A percentile compares a stretch with the other conserved stretches of the same genome.
Conservation (phyloP, 1,140 invertebrate genomes). For the Cheumatopsyche charites region DNA sequence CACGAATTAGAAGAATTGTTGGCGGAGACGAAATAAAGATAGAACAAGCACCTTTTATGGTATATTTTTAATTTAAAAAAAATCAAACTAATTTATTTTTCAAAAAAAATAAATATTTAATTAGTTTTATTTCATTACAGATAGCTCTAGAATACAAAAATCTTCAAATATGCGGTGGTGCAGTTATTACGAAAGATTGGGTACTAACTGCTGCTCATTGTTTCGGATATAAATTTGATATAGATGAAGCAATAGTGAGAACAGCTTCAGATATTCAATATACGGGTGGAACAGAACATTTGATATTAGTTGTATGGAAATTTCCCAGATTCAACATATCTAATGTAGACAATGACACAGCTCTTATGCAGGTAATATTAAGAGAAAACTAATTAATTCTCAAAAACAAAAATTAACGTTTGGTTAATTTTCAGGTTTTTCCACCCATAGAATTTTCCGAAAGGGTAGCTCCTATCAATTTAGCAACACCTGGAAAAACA, state of each 20-base stretch:
- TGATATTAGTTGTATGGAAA: slow-evolving; percentile 49
- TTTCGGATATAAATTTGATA: slow-evolving; percentile 34
- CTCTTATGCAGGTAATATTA: slow-evolving; percentile 55
- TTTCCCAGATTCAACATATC: slow-evolving; percentile 55
- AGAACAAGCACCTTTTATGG: slow-evolving; percentile 51
- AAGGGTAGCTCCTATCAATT: slow-evolving; percentile 47
- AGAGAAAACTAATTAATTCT: too few species aligned
- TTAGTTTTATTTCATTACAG: slow-evolving; percentile 44
- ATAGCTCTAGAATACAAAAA: slow-evolving; percentile 50
- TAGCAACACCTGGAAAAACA: slow-evolving; percentile 42
- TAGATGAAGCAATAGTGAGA: slow-evolving; percentile 43
- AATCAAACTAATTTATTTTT: too few species aligned
- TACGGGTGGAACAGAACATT: slow-evolving; percentile 51
- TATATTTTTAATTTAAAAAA: slow-evolving; percentile 47
- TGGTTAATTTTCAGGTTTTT: slow-evolving; percentile 28
- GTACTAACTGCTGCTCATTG: slow-evolving; percentile 64
- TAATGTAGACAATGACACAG: slow-evolving; percentile 62
- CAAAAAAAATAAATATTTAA: too few species aligned
- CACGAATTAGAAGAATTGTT: slow-evolving; percentile 51
- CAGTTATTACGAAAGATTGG: slow-evolving; percentile 57
- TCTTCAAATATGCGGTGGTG: slow-evolving; percentile 59
- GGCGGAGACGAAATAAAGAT: slow-evolving; percentile 52
- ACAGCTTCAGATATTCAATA: slow-evolving; percentile 51
- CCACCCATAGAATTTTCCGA: slow-evolving; percentile 28
- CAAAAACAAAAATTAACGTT: too few species aligned